Evolutionary conservation across 2,888 invertebrate genomes (phyloP), one percentile per base, ranked within the genome.

Genomic region (Neoaliturus tenellus): DNA sequence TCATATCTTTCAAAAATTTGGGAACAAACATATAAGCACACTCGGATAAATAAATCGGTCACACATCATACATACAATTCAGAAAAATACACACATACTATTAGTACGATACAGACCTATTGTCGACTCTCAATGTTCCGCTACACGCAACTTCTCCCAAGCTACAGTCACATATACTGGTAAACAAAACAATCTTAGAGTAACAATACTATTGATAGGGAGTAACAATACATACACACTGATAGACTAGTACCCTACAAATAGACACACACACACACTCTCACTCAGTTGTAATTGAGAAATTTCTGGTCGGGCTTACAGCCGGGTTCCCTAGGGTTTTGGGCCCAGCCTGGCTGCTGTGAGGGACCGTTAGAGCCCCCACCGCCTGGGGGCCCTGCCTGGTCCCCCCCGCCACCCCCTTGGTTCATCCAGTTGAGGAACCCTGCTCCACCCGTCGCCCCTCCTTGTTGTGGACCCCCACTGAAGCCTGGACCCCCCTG

Each of bases 401-500:
- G 88, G 90, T 91, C 82, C 87, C 91, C 89, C 89, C 91, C 81
- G 39, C 91, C 91, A 87, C 91, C 88, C 20, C 88, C 89, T 85
- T 87, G 89, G 85, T 87, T 88, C 87, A 91, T 91, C 87, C 92
- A 91, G 86, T 90, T 90, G 87, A 88, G 90, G 67, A 89, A 89
- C 86, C 87, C 90, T 88, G 88, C 90, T 89, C 92, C 92, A 90
- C 86, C 91, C 89, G 88, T 91, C 90, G 90, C 91, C 88, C 87
- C 92, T 90, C 91, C 92, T 88, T 91, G 92, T 84, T 93, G 92
- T 91, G 93, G 93, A 88, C 93, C 93, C 88, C 92, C 93, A 28
- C 92, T 92, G 85, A 92, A 91, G 39, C 92, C 91, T 88, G 92
- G 92, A 73, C 89, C 89, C 78, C 89, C 89, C 85, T 93, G 93